A percentile compares a stretch with the other conserved stretches of the same genome.
Evolutionary conservation across 1,140 invertebrate genomes (phyloP).

Genomic region (Protaetia brevitarsis): DNA sequence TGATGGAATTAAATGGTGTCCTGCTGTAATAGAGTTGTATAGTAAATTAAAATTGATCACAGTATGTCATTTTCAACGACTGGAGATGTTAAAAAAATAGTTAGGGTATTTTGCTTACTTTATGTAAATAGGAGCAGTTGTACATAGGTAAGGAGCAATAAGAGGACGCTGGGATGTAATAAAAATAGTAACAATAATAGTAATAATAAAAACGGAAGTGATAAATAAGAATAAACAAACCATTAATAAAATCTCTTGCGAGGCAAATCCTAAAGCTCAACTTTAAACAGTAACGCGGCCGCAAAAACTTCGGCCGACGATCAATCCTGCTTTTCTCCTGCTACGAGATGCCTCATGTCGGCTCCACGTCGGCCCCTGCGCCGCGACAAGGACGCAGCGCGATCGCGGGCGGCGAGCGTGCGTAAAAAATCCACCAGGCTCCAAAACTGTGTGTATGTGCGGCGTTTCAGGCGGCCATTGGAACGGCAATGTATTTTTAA

Average conservation of each 20-base stretch:
- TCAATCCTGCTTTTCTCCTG: slow-evolving; percentile 43
- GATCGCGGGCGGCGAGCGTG: background rate
- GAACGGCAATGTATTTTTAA: slow-evolving; percentile 48
- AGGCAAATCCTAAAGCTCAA: slow-evolving; percentile 37
- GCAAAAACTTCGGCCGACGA: slow-evolving; percentile 39
- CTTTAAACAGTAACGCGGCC: slow-evolving; percentile 42
- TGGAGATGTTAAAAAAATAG: no score
- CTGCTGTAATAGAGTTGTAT: no score
- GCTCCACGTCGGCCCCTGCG: slow-evolving; percentile 3
- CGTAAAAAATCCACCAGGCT: slow-evolving; percentile 32
- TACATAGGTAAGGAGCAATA: no score
- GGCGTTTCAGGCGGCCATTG: slow-evolving; percentile 47
- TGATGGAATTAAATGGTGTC: no score
- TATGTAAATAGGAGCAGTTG: no score
- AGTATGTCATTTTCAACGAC: no score
- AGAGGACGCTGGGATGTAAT: background rate
- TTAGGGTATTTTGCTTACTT: no score
- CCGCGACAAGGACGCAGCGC: background rate
- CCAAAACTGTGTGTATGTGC: slow-evolving; percentile 42
- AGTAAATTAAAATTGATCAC: no score
- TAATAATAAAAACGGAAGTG: background rate
- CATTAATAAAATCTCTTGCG: slow-evolving; percentile 25
- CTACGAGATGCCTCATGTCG: slow-evolving; percentile 35
- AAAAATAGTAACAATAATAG: slow-evolving; percentile 5
- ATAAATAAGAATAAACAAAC: slow-evolving; percentile 25